Percentiles rank a stretch among this genome's conserved stretches.
Evolutionary conservation across 2,797 vertebrate species (phyloP).

Genomic region (Lacerta agilis): DNA sequence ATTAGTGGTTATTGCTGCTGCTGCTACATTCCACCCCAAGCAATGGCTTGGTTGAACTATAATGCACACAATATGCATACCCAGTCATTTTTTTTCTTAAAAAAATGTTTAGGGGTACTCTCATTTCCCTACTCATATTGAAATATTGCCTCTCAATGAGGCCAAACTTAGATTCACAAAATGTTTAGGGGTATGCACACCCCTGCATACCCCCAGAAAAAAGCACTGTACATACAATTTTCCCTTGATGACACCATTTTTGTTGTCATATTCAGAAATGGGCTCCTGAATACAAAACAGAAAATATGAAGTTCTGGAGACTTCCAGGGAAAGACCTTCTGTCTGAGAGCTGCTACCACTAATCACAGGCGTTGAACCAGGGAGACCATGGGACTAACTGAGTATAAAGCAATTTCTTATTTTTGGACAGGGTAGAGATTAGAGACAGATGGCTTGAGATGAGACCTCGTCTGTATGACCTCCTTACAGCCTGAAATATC

Average conservation of each 20-base stretch:
- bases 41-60: neutral
- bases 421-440: constrained; percentile 28
- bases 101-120: neutral
- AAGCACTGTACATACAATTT: neutral
- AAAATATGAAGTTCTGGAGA: neutral
- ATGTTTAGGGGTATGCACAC: neutral
- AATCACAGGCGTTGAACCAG: neutral
- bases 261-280: neutral
- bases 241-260: neutral
- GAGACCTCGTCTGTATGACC: neutral
- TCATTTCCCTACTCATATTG: neutral
- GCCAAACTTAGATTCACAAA: neutral
- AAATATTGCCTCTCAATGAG: neutral
- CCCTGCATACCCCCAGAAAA: no score
- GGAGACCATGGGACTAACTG: neutral
- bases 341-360: neutral
- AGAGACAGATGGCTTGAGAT: constrained; percentile 21
- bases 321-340: neutral
- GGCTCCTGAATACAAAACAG: neutral
- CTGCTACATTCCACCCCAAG: neutral
- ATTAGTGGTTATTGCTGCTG: neutral
- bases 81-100: neutral
- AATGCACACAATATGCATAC: neutral
- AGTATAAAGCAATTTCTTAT: constrained; percentile 13
- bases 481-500: constrained; percentile 17